phyloP scores from a whole-genome alignment of 2,113 vertebrate species.

The Nerophis ophidion region DNA sequence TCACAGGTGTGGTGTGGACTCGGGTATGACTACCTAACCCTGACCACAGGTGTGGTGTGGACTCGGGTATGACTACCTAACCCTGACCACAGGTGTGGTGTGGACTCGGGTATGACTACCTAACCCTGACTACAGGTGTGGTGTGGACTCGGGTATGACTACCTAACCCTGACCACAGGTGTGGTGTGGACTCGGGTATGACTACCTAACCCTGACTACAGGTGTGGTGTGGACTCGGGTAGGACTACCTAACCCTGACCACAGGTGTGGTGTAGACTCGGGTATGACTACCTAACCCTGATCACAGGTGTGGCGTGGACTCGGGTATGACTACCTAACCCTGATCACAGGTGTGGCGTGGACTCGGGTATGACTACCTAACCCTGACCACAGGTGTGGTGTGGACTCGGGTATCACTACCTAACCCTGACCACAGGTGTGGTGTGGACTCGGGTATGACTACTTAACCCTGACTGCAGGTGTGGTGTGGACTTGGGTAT shows the following conservation, averaged over 20 bases:
- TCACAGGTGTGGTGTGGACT: conserved; percentile 35
- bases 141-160: conserved; percentile 47
- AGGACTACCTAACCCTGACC: not conserved
- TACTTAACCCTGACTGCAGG: too few species aligned
- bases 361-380: conserved; percentile 47
- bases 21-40: not conserved
- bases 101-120: conserved; percentile 47
- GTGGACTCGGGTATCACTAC: conserved; percentile 47
- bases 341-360: not conserved
- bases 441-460: conserved; percentile 48
- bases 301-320: conserved; percentile 19
- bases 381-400: not conserved
- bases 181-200: conserved; percentile 48
- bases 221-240: conserved; percentile 47
- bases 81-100: not conserved
- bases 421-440: not conserved
- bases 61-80: conserved; percentile 47
- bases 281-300: not conserved
- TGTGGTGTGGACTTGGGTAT: conserved; percentile 45
- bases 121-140: not conserved
- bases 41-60: not conserved
- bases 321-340: conserved; percentile 27
- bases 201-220: not conserved
- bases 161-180: not conserved
- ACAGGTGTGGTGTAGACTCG: conserved; percentile 41